Conservation (phyloP, 2,888 invertebrate genomes). For the Schrankia costaestrigalis region DNA sequence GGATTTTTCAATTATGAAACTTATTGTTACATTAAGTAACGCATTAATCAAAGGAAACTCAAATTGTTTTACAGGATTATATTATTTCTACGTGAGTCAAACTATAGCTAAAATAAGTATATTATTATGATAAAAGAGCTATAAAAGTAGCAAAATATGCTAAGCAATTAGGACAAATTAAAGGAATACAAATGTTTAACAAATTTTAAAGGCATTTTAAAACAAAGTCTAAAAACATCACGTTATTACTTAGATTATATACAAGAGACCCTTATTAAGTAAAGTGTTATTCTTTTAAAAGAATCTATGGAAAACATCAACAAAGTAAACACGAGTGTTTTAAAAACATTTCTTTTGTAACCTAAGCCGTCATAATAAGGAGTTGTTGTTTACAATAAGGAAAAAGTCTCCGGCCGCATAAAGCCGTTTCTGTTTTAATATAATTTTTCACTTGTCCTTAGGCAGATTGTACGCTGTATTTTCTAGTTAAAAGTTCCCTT, state of each 20-base stretch:
- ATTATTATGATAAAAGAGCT: no score
- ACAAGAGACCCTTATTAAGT: background rate
- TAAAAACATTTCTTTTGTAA: constrained; percentile 18
- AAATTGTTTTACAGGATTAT: no score
- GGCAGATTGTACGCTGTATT: constrained; percentile 13
- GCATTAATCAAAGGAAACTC: no score
- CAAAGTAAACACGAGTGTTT: constrained; percentile 11
- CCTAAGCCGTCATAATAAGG: constrained; percentile 15
- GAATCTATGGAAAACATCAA: constrained; percentile 2
- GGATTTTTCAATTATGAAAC: no score
- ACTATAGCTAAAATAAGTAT: no score
- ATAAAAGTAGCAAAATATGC: no score
- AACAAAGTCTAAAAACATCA: background rate
- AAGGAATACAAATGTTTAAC: no score
- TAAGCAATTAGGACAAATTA: no score
- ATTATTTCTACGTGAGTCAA: no score
- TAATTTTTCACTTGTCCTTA: constrained; percentile 20
- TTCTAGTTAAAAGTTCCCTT: constrained; percentile 10
- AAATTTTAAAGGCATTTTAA: background rate
- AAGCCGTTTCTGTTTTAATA: constrained; percentile 15
- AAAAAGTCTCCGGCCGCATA: constrained; percentile 10
- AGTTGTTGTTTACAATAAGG: constrained; percentile 20
- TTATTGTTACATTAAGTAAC: no score
- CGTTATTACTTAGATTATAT: background rate
- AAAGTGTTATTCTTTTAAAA: background rate